Evolutionary conservation across 2,888 invertebrate genomes (phyloP).

Genomic region (Caenorhabditis doughertyi): DNA sequence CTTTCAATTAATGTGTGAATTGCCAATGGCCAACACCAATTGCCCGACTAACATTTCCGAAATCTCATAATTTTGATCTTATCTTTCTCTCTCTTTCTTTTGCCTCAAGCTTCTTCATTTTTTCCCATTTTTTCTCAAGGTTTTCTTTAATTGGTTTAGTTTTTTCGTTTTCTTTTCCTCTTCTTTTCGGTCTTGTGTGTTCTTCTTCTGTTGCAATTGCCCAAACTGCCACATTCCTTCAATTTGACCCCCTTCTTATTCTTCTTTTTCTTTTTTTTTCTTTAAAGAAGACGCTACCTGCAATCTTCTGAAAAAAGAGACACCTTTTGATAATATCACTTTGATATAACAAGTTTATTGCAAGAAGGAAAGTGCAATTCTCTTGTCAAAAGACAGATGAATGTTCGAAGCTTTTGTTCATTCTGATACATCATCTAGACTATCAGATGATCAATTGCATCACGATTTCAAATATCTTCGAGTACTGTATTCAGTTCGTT

Average conservation of each 20-base stretch:
- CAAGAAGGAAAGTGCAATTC: conserved; percentile 5
- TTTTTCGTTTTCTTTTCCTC: conserved; percentile 13
- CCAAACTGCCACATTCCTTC: conserved; percentile 44
- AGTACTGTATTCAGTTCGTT: too few species aligned
- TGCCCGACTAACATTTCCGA: background rate
- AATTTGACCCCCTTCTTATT: conserved; percentile 26
- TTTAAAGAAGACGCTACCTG: conserved; percentile 21
- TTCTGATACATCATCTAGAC: background rate
- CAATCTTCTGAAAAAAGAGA: conserved; percentile 1
- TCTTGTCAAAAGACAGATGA: conserved; percentile 1
- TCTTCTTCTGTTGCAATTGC: conserved; percentile 16
- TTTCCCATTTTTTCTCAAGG: conserved; percentile 28
- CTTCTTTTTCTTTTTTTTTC: conserved; percentile 20
- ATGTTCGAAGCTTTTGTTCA: background rate
- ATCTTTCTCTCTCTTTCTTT: background rate
- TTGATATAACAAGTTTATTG: conserved; percentile 16
- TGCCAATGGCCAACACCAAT: background rate
- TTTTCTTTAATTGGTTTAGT: conserved; percentile 41
- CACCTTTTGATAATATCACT: conserved; percentile 25
- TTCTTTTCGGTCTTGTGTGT: conserved; percentile 8
- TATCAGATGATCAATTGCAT: background rate
- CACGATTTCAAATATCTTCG: background rate
- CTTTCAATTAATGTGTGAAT: conserved; percentile 35
- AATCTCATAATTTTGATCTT: conserved; percentile 25
- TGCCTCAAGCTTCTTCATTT: conserved; percentile 21